Evolutionary conservation across 2,888 invertebrate genomes (phyloP).

Genomic region (Priocnemis perturbator): DNA sequence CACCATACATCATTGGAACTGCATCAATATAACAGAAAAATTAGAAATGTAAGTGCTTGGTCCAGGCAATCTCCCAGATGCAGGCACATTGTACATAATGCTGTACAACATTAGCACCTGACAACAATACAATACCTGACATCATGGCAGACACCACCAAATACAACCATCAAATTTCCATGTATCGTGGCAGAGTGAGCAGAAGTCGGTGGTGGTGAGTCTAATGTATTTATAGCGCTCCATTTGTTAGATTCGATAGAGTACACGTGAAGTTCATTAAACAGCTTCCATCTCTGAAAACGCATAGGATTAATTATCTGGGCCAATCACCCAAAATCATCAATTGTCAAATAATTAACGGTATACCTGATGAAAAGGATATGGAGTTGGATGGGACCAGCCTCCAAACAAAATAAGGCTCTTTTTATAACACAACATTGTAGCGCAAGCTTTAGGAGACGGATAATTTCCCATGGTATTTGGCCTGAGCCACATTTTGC

Average conservation of each 20-base stretch:
- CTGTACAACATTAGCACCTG: background rate
- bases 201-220: constrained; percentile 88
- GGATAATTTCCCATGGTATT: constrained; percentile 92
- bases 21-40: constrained; percentile 41
- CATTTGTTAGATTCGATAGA: constrained; percentile 89
- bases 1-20: constrained; percentile 93
- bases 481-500: constrained; percentile 89
- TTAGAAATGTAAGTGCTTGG: background rate
- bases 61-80: background rate
- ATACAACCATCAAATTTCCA: constrained; percentile 88
- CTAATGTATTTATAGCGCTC: constrained; percentile 80
- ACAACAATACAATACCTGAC: constrained; percentile 58
- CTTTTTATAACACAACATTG: constrained; percentile 91
- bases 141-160: constrained; percentile 79
- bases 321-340: too few species aligned
- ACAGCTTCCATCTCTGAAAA: constrained; percentile 84
- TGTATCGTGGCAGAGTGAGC: constrained; percentile 95
- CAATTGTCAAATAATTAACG: background rate
- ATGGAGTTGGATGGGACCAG: constrained; percentile 93
- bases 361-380: constrained; percentile 86
- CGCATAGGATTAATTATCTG: background rate
- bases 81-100: too few species aligned
- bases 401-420: constrained; percentile 94
- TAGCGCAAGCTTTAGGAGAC: constrained; percentile 96
- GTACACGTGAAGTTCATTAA: constrained; percentile 94